Evolutionary conservation across 2,113 vertebrate genomes (phyloP).

Genomic region (Tachuris rubrigastra): DNA sequence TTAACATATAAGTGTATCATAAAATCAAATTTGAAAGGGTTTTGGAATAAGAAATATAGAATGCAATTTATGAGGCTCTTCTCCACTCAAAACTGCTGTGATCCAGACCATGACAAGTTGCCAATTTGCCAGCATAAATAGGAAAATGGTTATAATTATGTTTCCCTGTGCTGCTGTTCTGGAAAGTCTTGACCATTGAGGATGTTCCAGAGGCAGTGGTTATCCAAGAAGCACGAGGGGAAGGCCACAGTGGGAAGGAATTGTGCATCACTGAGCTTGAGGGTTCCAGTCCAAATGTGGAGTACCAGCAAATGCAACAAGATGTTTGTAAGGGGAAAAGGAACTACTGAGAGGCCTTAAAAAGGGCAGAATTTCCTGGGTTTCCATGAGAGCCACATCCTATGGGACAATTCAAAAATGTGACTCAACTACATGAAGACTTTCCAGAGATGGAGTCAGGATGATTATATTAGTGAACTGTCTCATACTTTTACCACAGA

Average conservation of each 20-base stretch:
- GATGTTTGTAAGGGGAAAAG: background rate
- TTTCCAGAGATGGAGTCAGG: background rate
- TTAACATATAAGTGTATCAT: background rate
- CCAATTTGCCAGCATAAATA: slow-evolving; percentile 66
- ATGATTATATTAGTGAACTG: background rate
- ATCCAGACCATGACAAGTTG: slow-evolving; percentile 58
- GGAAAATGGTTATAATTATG: slow-evolving; percentile 32
- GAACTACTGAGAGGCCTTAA: background rate
- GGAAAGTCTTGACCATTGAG: slow-evolving; percentile 65
- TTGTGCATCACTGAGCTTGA: slow-evolving; percentile 2
- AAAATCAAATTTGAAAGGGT: slow-evolving; percentile 15
- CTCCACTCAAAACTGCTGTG: slow-evolving; percentile 25
- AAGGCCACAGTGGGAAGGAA: slow-evolving; percentile 20
- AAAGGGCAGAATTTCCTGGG: background rate
- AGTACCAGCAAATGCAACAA: background rate
- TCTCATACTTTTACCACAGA: background rate
- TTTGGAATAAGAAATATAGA: slow-evolving; percentile 41
- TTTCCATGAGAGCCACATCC: background rate
- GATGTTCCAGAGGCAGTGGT: slow-evolving; percentile 28
- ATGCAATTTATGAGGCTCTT: slow-evolving; percentile 10
- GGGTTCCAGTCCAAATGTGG: background rate
- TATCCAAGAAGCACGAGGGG: slow-evolving; percentile 27
- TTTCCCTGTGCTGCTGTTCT: slow-evolving; percentile 30
- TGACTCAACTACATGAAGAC: background rate
- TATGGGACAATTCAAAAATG: background rate